Evolutionary conservation across 2,888 invertebrate species (phyloP).

Genomic region (Drosophila mettleri): DNA sequence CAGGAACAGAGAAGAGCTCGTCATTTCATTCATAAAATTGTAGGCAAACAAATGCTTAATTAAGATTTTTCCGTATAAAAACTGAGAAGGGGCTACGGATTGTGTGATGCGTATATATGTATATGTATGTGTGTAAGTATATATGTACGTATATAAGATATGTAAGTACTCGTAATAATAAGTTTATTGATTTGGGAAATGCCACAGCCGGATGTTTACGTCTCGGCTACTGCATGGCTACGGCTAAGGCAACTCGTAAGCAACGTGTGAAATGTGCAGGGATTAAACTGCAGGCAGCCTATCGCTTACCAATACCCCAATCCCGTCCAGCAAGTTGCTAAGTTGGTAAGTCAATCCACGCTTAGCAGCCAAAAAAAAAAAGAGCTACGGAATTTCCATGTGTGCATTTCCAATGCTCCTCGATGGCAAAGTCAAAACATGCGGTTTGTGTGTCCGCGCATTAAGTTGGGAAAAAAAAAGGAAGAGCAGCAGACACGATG

Average conservation of each 20-base stretch:
- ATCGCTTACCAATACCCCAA: slow-evolving; percentile 29
- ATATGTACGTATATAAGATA: not conserved
- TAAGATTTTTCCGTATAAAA: slow-evolving; percentile 74
- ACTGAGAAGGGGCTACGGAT: slow-evolving; percentile 35
- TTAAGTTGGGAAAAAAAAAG: slow-evolving; percentile 55
- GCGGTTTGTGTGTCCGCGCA: slow-evolving; percentile 54
- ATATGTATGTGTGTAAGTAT: not conserved
- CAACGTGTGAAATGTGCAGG: slow-evolving; percentile 69
- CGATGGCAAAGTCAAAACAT: slow-evolving; percentile 79
- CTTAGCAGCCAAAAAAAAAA: slow-evolving; percentile 42
- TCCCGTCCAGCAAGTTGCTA: slow-evolving; percentile 59
- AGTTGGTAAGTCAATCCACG: slow-evolving; percentile 81
- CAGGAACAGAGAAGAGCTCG: slow-evolving; percentile 3
- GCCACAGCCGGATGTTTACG: slow-evolving; percentile 74
- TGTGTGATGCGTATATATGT: slow-evolving; percentile 25
- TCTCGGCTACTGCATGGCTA: slow-evolving; percentile 48
- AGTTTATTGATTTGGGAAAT: slow-evolving; percentile 79
- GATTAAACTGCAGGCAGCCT: slow-evolving; percentile 46
- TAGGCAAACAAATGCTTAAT: slow-evolving; percentile 59
- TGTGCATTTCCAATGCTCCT: slow-evolving; percentile 21
- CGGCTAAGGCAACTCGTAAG: slow-evolving; percentile 41
- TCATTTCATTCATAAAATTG: slow-evolving; percentile 70
- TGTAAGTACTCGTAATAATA: slow-evolving; percentile 57
- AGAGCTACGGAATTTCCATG: slow-evolving; percentile 54
- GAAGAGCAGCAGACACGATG: slow-evolving; percentile 1